Base-by-base conservation (phyloP, 2,888 invertebrate species). In the Ornithoptera priamus region DNA sequence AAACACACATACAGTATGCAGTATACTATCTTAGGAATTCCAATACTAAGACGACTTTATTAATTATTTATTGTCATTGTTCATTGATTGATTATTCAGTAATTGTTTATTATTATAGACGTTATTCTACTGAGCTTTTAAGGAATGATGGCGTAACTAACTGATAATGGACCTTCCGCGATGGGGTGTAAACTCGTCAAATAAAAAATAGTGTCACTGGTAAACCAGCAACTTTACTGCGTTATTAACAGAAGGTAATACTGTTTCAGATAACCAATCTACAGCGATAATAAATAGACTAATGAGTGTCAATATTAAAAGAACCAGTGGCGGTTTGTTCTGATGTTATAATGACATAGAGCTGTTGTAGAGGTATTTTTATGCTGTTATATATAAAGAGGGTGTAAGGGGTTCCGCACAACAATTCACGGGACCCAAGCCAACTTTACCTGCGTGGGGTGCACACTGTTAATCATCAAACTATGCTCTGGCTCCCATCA, bases 241-340 rank as follows among this genome's bases (percentile, higher is more conserved):
- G 78, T 83, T 83, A 85, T 85, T 85, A 86, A 71, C 68, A 68
- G 71, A 69, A 84, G 84, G 86, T 80, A 83, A 85, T 84, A 85
- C 84, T 84, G 84, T 88, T 86, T 81, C 76, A 85, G 88, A 89
- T 89, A 88, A 86, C 84, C 78, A 85, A 89, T 89, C 89, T 88
- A 83, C 82, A 86, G 81, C 80, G 77, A 85, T 84, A 88, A 87
- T 89, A 89, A 90, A 87, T 85, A 88, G 83, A 85, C 86, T 89
- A 90, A 89, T 90, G 87, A 90, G 88, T 88, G 88, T 88, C 88
- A 89, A 86, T 89, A 88, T 88, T 85, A 81, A 84, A 81, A 80
- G 78, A 75, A 83, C 81, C 82, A 83, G 86, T 87, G 82, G 80
- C 76, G 73, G 80, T 73, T 46, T 62, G 72, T 77, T 75, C 78